phyloP scores from a whole-genome alignment of 2,113 vertebrate genomes.

The Xiphias gladius region DNA sequence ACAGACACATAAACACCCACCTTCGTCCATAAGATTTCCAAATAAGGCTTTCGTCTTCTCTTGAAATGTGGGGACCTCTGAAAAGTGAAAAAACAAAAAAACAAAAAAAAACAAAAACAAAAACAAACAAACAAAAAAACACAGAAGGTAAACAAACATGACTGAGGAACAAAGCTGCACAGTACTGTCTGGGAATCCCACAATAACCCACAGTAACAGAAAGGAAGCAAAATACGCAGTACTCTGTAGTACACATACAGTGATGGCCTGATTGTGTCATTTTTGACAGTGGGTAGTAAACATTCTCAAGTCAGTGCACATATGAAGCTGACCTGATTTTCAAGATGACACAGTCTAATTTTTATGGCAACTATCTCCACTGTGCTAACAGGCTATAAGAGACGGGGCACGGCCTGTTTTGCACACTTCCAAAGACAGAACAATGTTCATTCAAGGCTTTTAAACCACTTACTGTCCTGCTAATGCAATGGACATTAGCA shows the following conservation, averaged over 20 bases:
- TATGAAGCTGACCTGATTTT: conserved; percentile 3
- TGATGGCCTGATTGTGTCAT: conserved; percentile 1
- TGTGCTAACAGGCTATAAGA: not conserved
- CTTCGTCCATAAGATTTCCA: conserved; percentile 91
- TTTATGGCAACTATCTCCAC: not conserved
- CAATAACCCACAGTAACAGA: not conserved
- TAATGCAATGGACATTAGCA: conserved; percentile 47
- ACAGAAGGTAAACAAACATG: conserved; percentile 8
- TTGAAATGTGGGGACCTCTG: conserved; percentile 87
- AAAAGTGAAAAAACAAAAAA: conserved; percentile 46
- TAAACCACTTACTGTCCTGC: conserved; percentile 36
- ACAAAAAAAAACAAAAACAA: not conserved
- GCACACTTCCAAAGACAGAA: not conserved
- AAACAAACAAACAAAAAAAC: not conserved
- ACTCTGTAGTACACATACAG: not conserved
- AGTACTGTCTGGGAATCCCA: not conserved
- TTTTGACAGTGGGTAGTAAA: not conserved
- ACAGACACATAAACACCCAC: conserved; percentile 58
- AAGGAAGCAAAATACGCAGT: not conserved
- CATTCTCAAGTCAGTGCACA: not conserved
- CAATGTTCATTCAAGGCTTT: conserved; percentile 22
- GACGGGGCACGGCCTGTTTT: not conserved
- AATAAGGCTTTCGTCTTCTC: conserved; percentile 84
- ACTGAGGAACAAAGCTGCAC: not conserved
- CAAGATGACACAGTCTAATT: not conserved